Evolutionary conservation across 2,888 invertebrate genomes (phyloP).

Genomic region (Leucophenga montana): DNA sequence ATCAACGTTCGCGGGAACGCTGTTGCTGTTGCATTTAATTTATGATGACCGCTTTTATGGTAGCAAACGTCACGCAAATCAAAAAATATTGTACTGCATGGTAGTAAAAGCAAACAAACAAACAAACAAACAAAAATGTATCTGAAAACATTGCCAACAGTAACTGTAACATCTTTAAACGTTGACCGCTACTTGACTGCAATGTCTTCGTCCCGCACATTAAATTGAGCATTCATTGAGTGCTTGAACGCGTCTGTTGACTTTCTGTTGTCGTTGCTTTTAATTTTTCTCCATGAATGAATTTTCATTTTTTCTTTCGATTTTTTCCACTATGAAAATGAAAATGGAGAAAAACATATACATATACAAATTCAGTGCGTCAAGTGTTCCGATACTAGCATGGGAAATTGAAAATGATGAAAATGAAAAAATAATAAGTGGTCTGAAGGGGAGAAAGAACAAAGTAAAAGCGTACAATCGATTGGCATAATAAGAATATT

Average conservation of each 20-base stretch:
- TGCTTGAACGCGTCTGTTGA: too few species aligned
- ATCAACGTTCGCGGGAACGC: too few species aligned
- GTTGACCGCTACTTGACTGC: neutral
- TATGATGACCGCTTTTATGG: conserved; percentile 17
- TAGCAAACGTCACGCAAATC: conserved; percentile 17
- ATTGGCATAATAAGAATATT: conserved; percentile 65
- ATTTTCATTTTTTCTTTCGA: too few species aligned
- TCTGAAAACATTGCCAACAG: neutral
- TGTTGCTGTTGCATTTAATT: neutral
- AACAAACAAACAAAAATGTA: too few species aligned
- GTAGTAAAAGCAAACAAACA: too few species aligned
- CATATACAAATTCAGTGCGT: neutral
- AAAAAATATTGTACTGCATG: neutral
- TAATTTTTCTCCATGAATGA: too few species aligned
- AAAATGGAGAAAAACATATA: too few species aligned
- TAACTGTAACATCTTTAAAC: neutral
- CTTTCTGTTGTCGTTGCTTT: too few species aligned
- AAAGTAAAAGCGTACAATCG: conserved; percentile 40
- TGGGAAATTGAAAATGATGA: too few species aligned
- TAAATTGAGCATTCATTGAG: too few species aligned
- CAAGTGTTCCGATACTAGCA: neutral
- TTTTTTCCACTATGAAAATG: too few species aligned
- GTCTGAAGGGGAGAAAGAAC: conserved; percentile 3
- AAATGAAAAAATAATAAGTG: too few species aligned
- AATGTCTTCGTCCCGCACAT: neutral